Evolutionary conservation across 2,888 invertebrate genomes (phyloP).

Genomic region (Microdon myrmicae): DNA sequence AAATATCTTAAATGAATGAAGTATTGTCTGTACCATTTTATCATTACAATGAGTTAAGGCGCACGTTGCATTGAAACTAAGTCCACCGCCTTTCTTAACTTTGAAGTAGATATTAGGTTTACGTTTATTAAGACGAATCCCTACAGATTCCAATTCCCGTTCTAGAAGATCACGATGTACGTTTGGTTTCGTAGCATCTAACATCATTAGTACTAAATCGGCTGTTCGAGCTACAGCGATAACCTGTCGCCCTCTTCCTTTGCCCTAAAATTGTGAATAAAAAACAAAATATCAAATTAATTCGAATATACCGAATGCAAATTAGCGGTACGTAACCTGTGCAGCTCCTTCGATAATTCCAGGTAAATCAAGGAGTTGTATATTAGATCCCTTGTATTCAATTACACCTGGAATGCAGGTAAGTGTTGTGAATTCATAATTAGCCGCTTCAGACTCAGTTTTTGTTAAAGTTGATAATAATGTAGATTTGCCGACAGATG

Average conservation of each 20-base stretch:
- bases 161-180: slow-evolving; percentile 92
- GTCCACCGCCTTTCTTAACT: slow-evolving; percentile 93
- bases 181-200: slow-evolving; percentile 98
- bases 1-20: slow-evolving; percentile 98
- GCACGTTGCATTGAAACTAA: slow-evolving; percentile 97
- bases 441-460: slow-evolving; percentile 96
- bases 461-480: slow-evolving; percentile 93
- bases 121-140: slow-evolving; percentile 92
- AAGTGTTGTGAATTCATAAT: slow-evolving; percentile 98
- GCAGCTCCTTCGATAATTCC: slow-evolving; percentile 99
- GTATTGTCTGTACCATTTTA: slow-evolving; percentile 96
- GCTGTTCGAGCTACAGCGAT: slow-evolving; percentile 99
- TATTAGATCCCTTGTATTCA: slow-evolving; percentile 97
- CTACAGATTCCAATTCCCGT: slow-evolving; percentile 95
- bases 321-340: slow-evolving; percentile 71
- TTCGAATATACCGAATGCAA: background rate
- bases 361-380: slow-evolving; percentile 96
- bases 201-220: slow-evolving; percentile 98
- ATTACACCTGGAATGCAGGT: slow-evolving; percentile 99
- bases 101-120: slow-evolving; percentile 99
- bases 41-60: slow-evolving; percentile 92
- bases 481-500: slow-evolving; percentile 86
- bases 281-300: background rate
- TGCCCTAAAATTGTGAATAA: slow-evolving; percentile 69
- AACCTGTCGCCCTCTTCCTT: slow-evolving; percentile 92